Conservation (phyloP, 1,140 invertebrate species). For the Aporrectodea caliginosa region DNA sequence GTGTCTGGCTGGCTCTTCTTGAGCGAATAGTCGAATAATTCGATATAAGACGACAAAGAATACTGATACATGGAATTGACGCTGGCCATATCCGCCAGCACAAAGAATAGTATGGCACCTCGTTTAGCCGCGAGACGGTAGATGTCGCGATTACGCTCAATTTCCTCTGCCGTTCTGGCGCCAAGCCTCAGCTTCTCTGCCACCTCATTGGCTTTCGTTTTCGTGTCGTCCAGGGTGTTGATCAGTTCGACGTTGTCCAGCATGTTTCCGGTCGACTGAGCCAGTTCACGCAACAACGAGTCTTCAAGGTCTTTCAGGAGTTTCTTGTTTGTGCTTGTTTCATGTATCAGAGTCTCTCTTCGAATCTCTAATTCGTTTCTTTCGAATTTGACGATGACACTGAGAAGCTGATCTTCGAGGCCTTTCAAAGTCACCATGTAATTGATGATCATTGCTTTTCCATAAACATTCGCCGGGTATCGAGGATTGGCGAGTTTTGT, state of each 20-base stretch:
- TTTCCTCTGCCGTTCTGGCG: slow-evolving; percentile 68
- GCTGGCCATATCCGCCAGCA: slow-evolving; percentile 76
- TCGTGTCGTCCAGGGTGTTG: slow-evolving; percentile 80
- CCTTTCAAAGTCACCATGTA: slow-evolving; percentile 80
- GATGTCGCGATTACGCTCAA: slow-evolving; percentile 74
- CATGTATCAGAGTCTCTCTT: slow-evolving; percentile 69
- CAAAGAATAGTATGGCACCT: slow-evolving; percentile 83
- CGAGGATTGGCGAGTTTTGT: slow-evolving; percentile 82
- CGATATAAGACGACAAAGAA: slow-evolving; percentile 63
- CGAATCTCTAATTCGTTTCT: slow-evolving; percentile 59
- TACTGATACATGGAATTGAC: slow-evolving; percentile 90
- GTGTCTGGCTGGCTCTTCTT: slow-evolving; percentile 73
- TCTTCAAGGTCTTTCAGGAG: slow-evolving; percentile 76
- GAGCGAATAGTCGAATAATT: slow-evolving; percentile 75
- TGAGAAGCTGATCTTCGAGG: slow-evolving; percentile 80
- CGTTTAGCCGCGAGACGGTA: slow-evolving; percentile 76
- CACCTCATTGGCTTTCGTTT: slow-evolving; percentile 60
- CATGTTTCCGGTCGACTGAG: slow-evolving; percentile 82
- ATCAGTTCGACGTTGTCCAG: slow-evolving; percentile 81
- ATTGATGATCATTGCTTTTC: slow-evolving; percentile 82
- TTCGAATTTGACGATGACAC: slow-evolving; percentile 78
- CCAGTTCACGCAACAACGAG: slow-evolving; percentile 72
- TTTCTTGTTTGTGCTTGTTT: slow-evolving; percentile 77
- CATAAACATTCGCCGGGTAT: slow-evolving; percentile 78
- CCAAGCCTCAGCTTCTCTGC: slow-evolving; percentile 68